Conservation (phyloP, 1,140 invertebrate species). For the Cherax destructor region DNA sequence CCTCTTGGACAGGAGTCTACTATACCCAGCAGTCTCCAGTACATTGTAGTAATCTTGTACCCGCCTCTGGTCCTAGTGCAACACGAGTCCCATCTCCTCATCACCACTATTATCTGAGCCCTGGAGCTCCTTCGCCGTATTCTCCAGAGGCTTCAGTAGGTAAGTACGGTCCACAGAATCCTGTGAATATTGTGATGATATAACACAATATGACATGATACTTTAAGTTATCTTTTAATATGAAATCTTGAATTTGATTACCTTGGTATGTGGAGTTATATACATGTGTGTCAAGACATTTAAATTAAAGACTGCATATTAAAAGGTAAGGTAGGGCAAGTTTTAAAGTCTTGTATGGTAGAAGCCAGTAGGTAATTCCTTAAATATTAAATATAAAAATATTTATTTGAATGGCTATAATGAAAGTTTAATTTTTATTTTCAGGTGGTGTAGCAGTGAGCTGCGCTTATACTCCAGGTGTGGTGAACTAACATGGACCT, state of each 20-base stretch:
- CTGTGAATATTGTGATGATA: no score
- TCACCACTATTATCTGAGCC: slow-evolving; percentile 45
- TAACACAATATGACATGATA: no score
- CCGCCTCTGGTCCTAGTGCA: not conserved
- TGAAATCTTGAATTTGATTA: no score
- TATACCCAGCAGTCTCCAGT: slow-evolving; percentile 31
- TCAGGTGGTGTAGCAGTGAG: slow-evolving; percentile 31
- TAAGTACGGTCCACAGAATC: not conserved
- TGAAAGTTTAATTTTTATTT: not conserved
- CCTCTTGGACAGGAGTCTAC: slow-evolving; percentile 7
- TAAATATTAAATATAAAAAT: no score
- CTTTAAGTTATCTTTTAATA: no score
- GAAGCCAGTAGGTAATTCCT: no score
- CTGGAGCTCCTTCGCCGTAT: slow-evolving; percentile 21
- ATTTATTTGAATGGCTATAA: not conserved
- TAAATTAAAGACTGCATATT: no score
- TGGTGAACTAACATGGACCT: slow-evolving; percentile 26
- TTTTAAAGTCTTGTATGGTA: no score
- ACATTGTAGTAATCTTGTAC: slow-evolving; percentile 5
- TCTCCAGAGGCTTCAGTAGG: slow-evolving; percentile 22
- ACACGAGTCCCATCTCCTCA: slow-evolving; percentile 41
- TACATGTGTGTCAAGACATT: no score
- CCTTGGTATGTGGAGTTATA: no score
- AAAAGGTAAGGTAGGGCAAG: no score
- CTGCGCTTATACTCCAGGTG: not conserved